Evolutionary conservation across 2,888 invertebrate species (phyloP), one percentile per base, ranked within the genome.

Genomic region (Amaurobius ferox): DNA sequence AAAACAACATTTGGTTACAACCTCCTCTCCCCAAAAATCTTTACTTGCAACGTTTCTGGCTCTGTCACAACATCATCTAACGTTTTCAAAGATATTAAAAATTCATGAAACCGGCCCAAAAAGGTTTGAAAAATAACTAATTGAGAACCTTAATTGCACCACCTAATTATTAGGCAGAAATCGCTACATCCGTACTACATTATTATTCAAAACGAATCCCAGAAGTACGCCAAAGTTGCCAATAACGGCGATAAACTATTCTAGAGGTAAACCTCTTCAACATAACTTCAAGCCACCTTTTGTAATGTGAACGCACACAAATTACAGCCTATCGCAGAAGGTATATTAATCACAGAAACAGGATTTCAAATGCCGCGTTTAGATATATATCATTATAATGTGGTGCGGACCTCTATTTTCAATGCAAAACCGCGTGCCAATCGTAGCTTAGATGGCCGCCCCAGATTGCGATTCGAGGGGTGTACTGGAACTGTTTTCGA

Each of bases 291-390:
- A 55, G 64, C 64, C 64, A 30, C 62, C 78, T 70, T 70, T 55
- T 55, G 55, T 70, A 79, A 79, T 71, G 78, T 71, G 62, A 70
- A 40, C 62, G 62, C 70, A 64, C 79, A 79, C 66, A 48, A 79
- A 79, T 79, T 79, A 79, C 72, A 72, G 32, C 55, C 66, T 72
- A 19, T n/a, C 44, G 72, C 19, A 62, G 62, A 71, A 72, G 66
- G 79, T 79, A 61, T 79, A 79, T 79, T 72, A 79, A 79, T 79
- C 72, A 79, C 44, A 66, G 26, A 64, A 79, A 79, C 79, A 79
- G 72, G 72, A 72, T 79, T 79, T 35, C 70, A 62, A 70, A 40
- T 62, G 32, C 44, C 26, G 19, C 6, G 55, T 11, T 23, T 55
- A 55, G 55, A 55, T 55, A 55, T 55, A 55, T 55, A 55, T 55